phyloP scores from a whole-genome alignment of 1,140 invertebrate species.

The Drosophila persimilis region DNA sequence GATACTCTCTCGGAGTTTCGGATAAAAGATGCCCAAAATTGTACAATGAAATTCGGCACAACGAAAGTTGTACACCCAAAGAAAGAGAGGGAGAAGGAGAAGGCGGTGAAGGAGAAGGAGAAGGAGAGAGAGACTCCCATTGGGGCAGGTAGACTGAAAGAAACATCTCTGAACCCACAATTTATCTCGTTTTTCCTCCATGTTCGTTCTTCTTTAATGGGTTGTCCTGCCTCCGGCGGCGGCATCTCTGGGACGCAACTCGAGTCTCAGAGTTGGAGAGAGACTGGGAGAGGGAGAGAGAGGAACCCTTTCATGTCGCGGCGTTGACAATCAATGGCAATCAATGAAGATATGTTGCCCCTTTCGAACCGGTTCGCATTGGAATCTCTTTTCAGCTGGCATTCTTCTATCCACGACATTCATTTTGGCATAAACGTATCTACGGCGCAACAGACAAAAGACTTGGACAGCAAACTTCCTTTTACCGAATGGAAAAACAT shows the following conservation, averaged over 20 bases:
- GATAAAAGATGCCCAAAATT: constrained; percentile 50
- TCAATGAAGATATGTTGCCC: constrained; percentile 57
- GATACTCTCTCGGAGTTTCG: constrained; percentile 10
- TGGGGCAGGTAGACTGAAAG: constrained; percentile 26
- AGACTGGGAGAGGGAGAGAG: neutral
- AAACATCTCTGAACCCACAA: constrained; percentile 45
- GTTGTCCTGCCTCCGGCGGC: constrained; percentile 24
- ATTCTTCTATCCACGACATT: constrained; percentile 4
- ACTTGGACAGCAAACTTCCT: constrained; percentile 28
- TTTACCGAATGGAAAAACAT: neutral
- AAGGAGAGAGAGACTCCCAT: constrained; percentile 16
- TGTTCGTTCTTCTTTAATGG: constrained; percentile 57
- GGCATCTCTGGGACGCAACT: constrained; percentile 33
- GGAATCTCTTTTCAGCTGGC: constrained; percentile 24
- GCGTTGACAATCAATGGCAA: constrained; percentile 47
- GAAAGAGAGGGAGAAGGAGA: neutral
- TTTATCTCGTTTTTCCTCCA: constrained; percentile 53
- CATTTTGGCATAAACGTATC: constrained; percentile 3
- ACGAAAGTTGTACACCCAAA: constrained; percentile 66
- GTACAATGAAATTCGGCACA: constrained; percentile 78
- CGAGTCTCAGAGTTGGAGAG: constrained; percentile 7
- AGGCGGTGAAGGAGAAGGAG: neutral
- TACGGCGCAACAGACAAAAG: constrained; percentile 3
- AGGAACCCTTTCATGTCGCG: constrained; percentile 27
- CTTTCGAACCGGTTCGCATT: constrained; percentile 45